Evolutionary conservation across 1,140 invertebrate genomes (phyloP), one percentile per base, ranked within the genome.

Genomic region (Hyposmocoma kahamanoa): DNA sequence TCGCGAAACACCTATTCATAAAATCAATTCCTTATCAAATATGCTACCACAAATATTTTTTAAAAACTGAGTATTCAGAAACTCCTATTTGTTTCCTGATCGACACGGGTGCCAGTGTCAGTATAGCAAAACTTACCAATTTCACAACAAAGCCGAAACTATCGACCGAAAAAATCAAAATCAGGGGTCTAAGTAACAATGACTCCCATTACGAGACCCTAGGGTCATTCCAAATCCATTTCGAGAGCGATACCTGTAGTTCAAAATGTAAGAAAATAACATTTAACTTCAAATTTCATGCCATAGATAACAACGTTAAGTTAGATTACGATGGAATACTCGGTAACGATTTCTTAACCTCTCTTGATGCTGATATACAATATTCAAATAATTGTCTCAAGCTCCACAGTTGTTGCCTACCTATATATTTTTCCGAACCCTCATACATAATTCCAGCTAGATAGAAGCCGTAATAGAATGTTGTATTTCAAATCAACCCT

Each of bases 241-340:
- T 50, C 38, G 4, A 22, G 30, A 28, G 6, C 11, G 6, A 6
- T 6, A 6, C 11, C 11, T n/a, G 13, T 5, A 34, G n/a, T 34
- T 9, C 4, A 15, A 15, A 3, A 3, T 34, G 4, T 34, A 9
- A 8, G 8, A n/a, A 8, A 4, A 3, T n/a, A 34, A 8, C 21
- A 3, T 38, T 15, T n/a, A 5, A 44, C 2, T 34, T 18, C 15
- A 21, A 50, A 38, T 43, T 50, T n/a, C 49, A 50, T 18, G 42
- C 39, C 13, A 36, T 45, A 9, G 13, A 28, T 4, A 22, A 50
- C 20, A 22, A 44, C 1, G 18, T 50, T 3, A 50, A 55, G 43
- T 41, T 53, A 9, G 22, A 51, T 18, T 54, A 54, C 28, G 59
- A 62, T 22, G 59, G 59, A n/a, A 62, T 62, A 6, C 53, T 62